Percentiles rank a stretch among this genome's conserved stretches.
These are phyloP conservation scores for Octomys mimax DNA, from an alignment of 2,797 vertebrate genomes.

Conservation along the genomic window DNA sequence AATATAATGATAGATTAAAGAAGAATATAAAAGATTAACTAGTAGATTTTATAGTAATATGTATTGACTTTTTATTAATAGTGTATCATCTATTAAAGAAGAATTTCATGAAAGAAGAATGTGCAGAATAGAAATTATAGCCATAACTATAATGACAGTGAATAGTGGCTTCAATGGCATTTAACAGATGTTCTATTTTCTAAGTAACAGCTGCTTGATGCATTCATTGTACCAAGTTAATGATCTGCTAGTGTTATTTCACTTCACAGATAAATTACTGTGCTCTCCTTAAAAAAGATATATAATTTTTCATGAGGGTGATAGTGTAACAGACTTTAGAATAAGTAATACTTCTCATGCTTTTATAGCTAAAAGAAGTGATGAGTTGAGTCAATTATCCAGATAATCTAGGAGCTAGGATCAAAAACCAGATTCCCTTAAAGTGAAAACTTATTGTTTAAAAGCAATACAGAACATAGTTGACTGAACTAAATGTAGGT, in stretches of 20 bases:
- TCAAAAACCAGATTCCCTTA: slow-evolving; percentile 60
- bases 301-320: slow-evolving; percentile 77
- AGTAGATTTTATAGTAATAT: slow-evolving; percentile 65
- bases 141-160: slow-evolving; percentile 78
- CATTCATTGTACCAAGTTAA: slow-evolving; percentile 81
- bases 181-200: slow-evolving; percentile 77
- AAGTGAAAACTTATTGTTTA: slow-evolving; percentile 55
- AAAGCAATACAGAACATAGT: neutral
- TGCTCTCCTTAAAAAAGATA: slow-evolving; percentile 80
- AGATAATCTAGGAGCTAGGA: slow-evolving; percentile 68
- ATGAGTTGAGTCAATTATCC: slow-evolving; percentile 69
- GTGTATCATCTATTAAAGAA: slow-evolving; percentile 59
- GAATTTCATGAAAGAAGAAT: slow-evolving; percentile 66
- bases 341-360: slow-evolving; percentile 72
- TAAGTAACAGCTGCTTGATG: slow-evolving; percentile 79
- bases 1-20: slow-evolving; percentile 70
- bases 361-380: slow-evolving; percentile 57
- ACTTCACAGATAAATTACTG: slow-evolving; percentile 81
- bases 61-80: slow-evolving; percentile 76
- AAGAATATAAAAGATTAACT: slow-evolving; percentile 66
- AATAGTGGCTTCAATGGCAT: slow-evolving; percentile 75
- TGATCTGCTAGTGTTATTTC: slow-evolving; percentile 78
- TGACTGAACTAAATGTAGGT: slow-evolving; percentile 15
- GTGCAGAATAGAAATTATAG: slow-evolving; percentile 66
- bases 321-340: slow-evolving; percentile 73